Evolutionary conservation across 1,140 invertebrate species (phyloP), one percentile per base, ranked within the genome.

Genomic region (Zophobas atratus): DNA sequence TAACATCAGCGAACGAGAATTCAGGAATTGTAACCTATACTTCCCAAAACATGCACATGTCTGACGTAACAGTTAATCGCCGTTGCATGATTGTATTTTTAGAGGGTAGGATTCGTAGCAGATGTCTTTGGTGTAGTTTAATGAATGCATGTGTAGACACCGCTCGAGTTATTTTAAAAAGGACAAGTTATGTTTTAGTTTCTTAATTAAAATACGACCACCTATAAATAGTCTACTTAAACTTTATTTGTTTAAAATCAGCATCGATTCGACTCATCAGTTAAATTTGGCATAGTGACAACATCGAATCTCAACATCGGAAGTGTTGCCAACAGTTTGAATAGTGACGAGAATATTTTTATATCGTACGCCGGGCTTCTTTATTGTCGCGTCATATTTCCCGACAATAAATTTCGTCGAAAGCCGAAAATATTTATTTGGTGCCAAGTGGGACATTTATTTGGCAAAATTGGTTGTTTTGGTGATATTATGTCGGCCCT

Each of bases 391-490:
- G 43, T 46, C 43, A 46, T 8, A 46, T 51, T 51, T 60, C 36
- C 35, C 36, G 35, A 2, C n/a, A 51, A 51, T 51, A 51, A 51
- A 51, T 51, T 51, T 51, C 49, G 49, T 20, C 2, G 2, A 51
- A 20, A 5, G 2, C n/a, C n/a, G 49, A 6, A 6, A 51, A 60
- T 55, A 75, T 36, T 46, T 75, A 43, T 75, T 75, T 75, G 46
- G 70, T 77, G 67, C 76, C 70, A 77, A 77, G 70, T 75, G 41
- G 35, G 4, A 74, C 67, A 35, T 78, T 75, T 63, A 63, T 38
- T 63, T 78, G 77, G 74, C 81, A 84, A 81, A 79, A 84, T 84
- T 85, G 84, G 83, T 82, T 85, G 81, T 79, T 84, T 83, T 48
- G 71, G 60, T 72, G 78, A 80, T 75, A 80, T 78, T 35, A 87